phyloP scores from a whole-genome alignment of 2,113 vertebrate species.

The Nyctereutes procyonoides region DNA sequence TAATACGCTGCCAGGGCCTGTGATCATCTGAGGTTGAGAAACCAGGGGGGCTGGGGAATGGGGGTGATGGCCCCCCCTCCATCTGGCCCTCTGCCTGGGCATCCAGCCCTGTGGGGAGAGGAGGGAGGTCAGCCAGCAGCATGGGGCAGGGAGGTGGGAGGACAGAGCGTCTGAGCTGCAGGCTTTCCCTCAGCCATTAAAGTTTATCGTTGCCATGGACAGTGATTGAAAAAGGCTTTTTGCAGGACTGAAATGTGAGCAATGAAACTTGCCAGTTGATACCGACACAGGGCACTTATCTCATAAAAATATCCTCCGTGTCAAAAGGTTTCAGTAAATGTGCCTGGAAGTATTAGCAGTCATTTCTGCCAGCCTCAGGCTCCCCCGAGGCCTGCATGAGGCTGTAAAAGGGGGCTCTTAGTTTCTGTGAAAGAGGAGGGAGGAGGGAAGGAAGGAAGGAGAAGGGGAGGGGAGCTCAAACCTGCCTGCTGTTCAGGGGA shows the following conservation, averaged over 20 bases:
- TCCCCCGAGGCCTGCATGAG: slow-evolving; percentile 67
- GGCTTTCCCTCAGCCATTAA: slow-evolving; percentile 82
- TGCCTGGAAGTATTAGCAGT: slow-evolving; percentile 84
- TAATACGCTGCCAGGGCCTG: not conserved
- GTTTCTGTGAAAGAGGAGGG: slow-evolving; percentile 73
- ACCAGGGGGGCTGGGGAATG: not conserved
- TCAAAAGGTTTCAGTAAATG: slow-evolving; percentile 88
- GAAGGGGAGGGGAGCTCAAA: not conserved
- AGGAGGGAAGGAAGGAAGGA: not conserved
- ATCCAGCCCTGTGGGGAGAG: not conserved
- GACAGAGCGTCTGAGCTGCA: not conserved
- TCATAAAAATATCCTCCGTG: slow-evolving; percentile 88
- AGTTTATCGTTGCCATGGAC: slow-evolving; percentile 82
- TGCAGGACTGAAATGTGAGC: slow-evolving; percentile 85
- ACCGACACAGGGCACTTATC: slow-evolving; percentile 85
- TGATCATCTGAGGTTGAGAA: not conserved
- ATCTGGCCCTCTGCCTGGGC: not conserved
- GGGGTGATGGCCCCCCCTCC: not conserved
- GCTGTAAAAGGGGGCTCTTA: slow-evolving; percentile 80
- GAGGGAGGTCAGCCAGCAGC: not conserved
- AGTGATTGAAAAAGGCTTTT: slow-evolving; percentile 88
- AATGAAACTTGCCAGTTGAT: slow-evolving; percentile 86
- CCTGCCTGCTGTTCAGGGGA: not conserved
- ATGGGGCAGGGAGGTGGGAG: not conserved
- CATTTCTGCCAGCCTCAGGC: slow-evolving; percentile 67